Evolutionary conservation across 2,113 vertebrate genomes (phyloP).

Genomic region (Bucco capensis): DNA sequence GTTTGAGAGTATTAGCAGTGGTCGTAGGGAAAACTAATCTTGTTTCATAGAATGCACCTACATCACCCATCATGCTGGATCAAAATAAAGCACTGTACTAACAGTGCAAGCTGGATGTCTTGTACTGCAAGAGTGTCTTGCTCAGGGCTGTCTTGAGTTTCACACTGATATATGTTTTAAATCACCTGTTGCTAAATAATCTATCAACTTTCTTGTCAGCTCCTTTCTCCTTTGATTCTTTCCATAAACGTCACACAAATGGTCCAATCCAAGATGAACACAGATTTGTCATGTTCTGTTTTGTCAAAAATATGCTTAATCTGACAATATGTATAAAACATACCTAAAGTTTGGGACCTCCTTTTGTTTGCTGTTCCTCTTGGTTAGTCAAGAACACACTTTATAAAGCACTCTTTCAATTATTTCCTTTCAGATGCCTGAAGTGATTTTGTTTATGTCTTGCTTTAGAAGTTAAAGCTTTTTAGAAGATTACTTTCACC

Average conservation of each 20-base stretch:
- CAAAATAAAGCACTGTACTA: neutral
- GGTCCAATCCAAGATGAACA: neutral
- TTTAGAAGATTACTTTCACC: neutral
- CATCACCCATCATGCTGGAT: neutral
- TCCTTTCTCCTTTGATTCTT: neutral
- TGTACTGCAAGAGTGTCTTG: neutral
- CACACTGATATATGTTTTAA: neutral
- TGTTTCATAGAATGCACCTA: constrained; percentile 10
- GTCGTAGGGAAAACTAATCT: constrained; percentile 29
- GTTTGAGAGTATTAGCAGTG: constrained; percentile 29
- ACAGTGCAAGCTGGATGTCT: neutral
- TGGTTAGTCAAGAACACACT: neutral
- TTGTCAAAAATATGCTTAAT: neutral
- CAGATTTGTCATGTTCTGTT: neutral
- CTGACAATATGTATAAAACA: neutral
- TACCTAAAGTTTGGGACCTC: neutral
- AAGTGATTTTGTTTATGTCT: neutral
- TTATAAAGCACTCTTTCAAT: neutral
- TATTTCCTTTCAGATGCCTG: neutral
- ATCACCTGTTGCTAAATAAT: neutral
- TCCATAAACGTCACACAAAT: neutral
- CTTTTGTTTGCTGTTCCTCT: neutral
- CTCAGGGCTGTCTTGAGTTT: neutral
- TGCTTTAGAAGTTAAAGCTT: neutral
- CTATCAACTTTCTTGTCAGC: neutral